Conservation (phyloP, 2,113 vertebrate species). For the Perca fluviatilis region DNA sequence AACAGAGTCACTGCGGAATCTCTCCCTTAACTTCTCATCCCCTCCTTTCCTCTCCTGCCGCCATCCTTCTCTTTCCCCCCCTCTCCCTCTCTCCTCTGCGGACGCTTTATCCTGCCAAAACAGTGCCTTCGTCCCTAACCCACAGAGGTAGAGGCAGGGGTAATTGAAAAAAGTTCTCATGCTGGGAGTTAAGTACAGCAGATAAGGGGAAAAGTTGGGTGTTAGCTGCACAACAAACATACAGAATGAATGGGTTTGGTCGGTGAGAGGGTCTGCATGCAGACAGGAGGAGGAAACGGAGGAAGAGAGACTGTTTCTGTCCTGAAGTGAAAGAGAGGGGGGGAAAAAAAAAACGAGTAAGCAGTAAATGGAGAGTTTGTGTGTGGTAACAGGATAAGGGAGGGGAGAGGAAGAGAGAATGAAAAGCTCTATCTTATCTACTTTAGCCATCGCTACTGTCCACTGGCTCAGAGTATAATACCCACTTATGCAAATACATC, state of each 20-base stretch:
- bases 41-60: not conserved
- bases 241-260: constrained; percentile 42
- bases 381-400: constrained; percentile 27
- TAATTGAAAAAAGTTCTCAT: constrained; percentile 80
- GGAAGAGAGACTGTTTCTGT: constrained; percentile 23
- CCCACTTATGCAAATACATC: constrained; percentile 79
- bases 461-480: constrained; percentile 70
- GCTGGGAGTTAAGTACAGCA: constrained; percentile 63
- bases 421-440: constrained; percentile 71
- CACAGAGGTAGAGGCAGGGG: constrained; percentile 64
- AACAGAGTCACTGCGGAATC: constrained; percentile 77
- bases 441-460: constrained; percentile 70
- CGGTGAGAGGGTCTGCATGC: constrained; percentile 19
- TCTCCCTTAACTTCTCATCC: constrained; percentile 67
- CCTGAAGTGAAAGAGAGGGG: constrained; percentile 12
- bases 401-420: constrained; percentile 31
- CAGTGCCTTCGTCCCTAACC: constrained; percentile 63
- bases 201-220: constrained; percentile 67
- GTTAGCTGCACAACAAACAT: constrained; percentile 60
- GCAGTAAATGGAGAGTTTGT: constrained; percentile 56
- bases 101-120: constrained; percentile 77
- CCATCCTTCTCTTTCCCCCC: not conserved
- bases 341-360: not conserved
- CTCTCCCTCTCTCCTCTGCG: constrained; percentile 61
- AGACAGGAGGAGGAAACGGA: constrained; percentile 5